Base-by-base conservation (phyloP, 2,113 vertebrate species). In the Stictonetta naevosa region DNA sequence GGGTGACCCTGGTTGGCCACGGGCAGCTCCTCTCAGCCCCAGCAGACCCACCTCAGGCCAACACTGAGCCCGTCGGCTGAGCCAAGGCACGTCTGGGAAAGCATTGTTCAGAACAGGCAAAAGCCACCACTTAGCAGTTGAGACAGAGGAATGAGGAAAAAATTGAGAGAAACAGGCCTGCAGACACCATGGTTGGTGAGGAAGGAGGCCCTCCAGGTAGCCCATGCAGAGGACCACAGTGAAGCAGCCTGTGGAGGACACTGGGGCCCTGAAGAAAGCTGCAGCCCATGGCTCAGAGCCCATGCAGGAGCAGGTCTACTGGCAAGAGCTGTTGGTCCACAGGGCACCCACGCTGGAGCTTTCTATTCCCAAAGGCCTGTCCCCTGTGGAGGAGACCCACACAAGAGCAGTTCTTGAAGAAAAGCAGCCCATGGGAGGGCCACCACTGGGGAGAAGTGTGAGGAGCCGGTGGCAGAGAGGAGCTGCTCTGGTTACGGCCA, bases 341-440 rank as follows among this genome's bases (percentile, higher is more conserved):
- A 33, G 12, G 5, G 23, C 6, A 40, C 13, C 23, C 38, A 16
- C 0, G 2, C 5, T 0, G 23, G 31, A 67, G 58, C n/a, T 72
- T n/a, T 4, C 71, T 6, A 13, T 5, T 33, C 22, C 69, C n/a
- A 33, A 71, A 72, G 31, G 33, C 48, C 42, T 18, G 58, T 8
- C 16, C 1, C 6, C 20, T 2, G 0, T 2, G 18, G 26, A 62
- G 19, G 46, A 29, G 3, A 31, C 0, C n/a, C 7, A 4, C 0
- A 0, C 18, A 2, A 36, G 16, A 76, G 42, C 34, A 21, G 33
- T 3, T 23, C 44, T 5, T 4, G 22, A 16, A 13, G 36, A 29
- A 19, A 19, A 6, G 8, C 4, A 53, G n/a, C 17, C 44, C 10
- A 0, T 1, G 8, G 59, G 50, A 77, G 33, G 23, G 46, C 34